A percentile compares a stretch with the other conserved stretches of the same genome.
Evolutionary conservation across 1,140 invertebrate genomes (phyloP).

Genomic region (Ips typographus): DNA sequence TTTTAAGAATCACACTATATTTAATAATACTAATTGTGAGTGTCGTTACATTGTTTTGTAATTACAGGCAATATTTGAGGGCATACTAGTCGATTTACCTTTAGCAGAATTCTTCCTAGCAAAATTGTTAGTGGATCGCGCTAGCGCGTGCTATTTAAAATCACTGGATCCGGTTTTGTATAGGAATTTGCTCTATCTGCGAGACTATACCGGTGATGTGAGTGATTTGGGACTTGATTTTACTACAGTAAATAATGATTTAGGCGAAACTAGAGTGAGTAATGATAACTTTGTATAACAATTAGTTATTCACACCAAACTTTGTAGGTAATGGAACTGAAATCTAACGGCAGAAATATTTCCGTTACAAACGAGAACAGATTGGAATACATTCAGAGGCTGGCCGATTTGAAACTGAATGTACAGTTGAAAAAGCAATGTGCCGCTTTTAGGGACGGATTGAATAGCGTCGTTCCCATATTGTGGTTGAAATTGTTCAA

Average conservation of each 20-base stretch:
- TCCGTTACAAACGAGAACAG: slow-evolving; percentile 88
- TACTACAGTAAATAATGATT: slow-evolving; percentile 84
- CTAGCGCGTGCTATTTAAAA: slow-evolving; percentile 91
- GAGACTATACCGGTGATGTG: slow-evolving; percentile 78
- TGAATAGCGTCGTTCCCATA: slow-evolving; percentile 85
- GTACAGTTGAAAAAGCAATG: slow-evolving; percentile 88
- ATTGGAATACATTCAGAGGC: slow-evolving; percentile 95
- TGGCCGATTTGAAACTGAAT: slow-evolving; percentile 95
- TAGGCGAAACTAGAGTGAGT: slow-evolving; percentile 81
- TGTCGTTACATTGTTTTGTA: slow-evolving; percentile 43
- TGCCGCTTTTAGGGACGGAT: slow-evolving; percentile 78
- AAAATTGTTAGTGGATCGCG: slow-evolving; percentile 77
- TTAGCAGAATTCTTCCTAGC: slow-evolving; percentile 91
- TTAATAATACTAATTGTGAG: neutral
- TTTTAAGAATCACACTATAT: neutral
- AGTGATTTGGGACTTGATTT: slow-evolving; percentile 89
- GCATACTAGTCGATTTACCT: slow-evolving; percentile 90
- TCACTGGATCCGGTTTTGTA: slow-evolving; percentile 92
- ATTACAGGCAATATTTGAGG: slow-evolving; percentile 85
- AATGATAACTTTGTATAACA: neutral
- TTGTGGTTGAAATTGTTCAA: slow-evolving; percentile 96
- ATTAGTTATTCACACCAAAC: neutral
- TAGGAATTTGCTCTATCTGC: slow-evolving; percentile 85
- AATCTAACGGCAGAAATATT: slow-evolving; percentile 85
- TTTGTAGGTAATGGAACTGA: slow-evolving; percentile 79